Evolutionary conservation across 2,797 vertebrate genomes (phyloP).

Genomic region (Parauchenoglanis punctatus): DNA sequence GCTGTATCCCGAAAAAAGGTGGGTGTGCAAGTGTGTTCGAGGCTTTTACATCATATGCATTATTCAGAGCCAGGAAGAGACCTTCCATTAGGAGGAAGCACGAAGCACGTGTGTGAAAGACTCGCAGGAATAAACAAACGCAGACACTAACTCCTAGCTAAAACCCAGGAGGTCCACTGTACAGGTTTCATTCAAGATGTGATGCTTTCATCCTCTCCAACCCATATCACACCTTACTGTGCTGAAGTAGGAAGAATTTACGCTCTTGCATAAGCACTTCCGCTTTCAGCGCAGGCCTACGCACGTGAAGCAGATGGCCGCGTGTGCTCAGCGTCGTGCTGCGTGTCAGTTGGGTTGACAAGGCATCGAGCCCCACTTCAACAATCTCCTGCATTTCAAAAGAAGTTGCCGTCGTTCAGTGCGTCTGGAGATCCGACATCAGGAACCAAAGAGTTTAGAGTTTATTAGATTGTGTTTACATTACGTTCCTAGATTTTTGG

Average conservation of each 20-base stretch:
- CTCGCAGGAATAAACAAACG: neutral
- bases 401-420: neutral
- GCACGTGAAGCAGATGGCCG: constrained; percentile 35
- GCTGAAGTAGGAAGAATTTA: neutral
- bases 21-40: neutral
- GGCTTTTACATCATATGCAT: constrained; percentile 19
- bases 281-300: constrained; percentile 16
- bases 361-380: constrained; percentile 12
- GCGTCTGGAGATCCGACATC: neutral
- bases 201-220: neutral
- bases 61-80: constrained; percentile 10
- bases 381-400: constrained; percentile 7
- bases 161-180: neutral
- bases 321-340: neutral
- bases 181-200: neutral
- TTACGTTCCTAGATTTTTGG: neutral
- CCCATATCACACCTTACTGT: neutral
- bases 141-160: neutral
- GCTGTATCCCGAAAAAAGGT: neutral
- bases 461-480: neutral
- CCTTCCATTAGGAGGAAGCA: constrained; percentile 15
- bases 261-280: constrained; percentile 28
- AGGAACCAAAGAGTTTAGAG: neutral
- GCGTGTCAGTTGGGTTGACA: neutral
- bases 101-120: neutral